Percentiles rank a stretch among this genome's conserved stretches.
Evolutionary conservation across 1,140 invertebrate genomes (phyloP).

Genomic region (Teleopsis dalmanni): DNA sequence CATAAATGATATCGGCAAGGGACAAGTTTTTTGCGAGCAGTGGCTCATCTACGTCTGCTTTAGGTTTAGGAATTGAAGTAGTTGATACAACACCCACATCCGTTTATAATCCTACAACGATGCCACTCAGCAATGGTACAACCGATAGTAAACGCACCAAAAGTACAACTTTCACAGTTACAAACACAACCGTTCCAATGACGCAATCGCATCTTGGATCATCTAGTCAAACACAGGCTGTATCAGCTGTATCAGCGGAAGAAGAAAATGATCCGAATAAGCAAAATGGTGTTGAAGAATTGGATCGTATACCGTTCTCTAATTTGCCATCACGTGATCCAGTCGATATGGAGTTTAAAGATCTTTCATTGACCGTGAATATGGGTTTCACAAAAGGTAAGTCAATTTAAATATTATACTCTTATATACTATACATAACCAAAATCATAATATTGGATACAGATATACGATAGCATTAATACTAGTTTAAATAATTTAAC

Average conservation of each 20-base stretch:
- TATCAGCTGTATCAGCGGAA: neutral
- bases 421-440: too few relatives aligned
- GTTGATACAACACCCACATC: slow-evolving; percentile 2
- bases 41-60: slow-evolving; percentile 8
- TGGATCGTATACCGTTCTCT: slow-evolving; percentile 35
- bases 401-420: too few relatives aligned
- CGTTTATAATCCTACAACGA: slow-evolving; percentile 28
- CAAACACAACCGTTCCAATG: neutral
- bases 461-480: too few relatives aligned
- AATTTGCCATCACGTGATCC: slow-evolving; percentile 49
- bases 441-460: too few relatives aligned
- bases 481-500: too few relatives aligned
- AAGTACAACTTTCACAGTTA: neutral
- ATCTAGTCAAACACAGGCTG: neutral
- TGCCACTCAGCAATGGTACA: slow-evolving; percentile 22
- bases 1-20: slow-evolving; percentile 27
- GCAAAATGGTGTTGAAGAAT: neutral
- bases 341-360: slow-evolving; percentile 63
- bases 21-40: slow-evolving; percentile 28
- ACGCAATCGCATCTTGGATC: neutral
- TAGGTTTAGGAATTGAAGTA: slow-evolving; percentile 27
- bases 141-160: neutral
- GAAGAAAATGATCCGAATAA: neutral
- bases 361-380: slow-evolving; percentile 60
- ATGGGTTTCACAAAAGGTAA: slow-evolving; percentile 63